Percentiles rank a stretch among this genome's conserved stretches.
Conservation (phyloP, 2,888 invertebrate genomes). For the Tiliacea citrago region DNA sequence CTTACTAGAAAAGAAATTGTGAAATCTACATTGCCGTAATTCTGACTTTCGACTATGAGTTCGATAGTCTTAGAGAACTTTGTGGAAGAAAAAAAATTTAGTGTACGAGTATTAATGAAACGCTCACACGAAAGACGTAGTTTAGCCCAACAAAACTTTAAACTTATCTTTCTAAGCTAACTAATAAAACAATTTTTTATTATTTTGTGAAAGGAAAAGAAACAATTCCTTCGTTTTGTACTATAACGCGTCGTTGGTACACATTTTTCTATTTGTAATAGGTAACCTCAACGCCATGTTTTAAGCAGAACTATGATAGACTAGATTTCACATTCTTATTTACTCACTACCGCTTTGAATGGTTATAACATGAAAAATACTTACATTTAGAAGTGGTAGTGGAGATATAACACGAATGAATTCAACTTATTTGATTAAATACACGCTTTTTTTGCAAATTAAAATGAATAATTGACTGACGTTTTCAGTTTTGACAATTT, state of each 20-base stretch:
- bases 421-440: constrained; percentile 16
- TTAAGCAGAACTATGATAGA: not conserved
- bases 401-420: constrained; percentile 32
- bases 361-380: constrained; percentile 13
- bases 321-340: not conserved
- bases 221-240: not conserved
- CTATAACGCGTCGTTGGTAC: not conserved
- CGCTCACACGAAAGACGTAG: not conserved
- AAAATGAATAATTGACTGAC: constrained; percentile 38
- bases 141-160: too few species aligned
- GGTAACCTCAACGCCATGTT: constrained; percentile 42
- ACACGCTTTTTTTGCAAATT: constrained; percentile 47
- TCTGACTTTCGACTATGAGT: not conserved
- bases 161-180: not conserved
- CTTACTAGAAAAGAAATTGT: not conserved
- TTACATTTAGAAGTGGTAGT: constrained; percentile 38
- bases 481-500: constrained; percentile 26
- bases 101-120: not conserved
- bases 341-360: not conserved
- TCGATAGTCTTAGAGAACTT: too few species aligned
- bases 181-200: not conserved
- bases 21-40: not conserved
- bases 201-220: not conserved
- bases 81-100: not conserved
- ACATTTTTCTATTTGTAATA: constrained; percentile 21